phyloP scores from a whole-genome alignment of 2,113 vertebrate genomes.

The Poicephalus meyeri region DNA sequence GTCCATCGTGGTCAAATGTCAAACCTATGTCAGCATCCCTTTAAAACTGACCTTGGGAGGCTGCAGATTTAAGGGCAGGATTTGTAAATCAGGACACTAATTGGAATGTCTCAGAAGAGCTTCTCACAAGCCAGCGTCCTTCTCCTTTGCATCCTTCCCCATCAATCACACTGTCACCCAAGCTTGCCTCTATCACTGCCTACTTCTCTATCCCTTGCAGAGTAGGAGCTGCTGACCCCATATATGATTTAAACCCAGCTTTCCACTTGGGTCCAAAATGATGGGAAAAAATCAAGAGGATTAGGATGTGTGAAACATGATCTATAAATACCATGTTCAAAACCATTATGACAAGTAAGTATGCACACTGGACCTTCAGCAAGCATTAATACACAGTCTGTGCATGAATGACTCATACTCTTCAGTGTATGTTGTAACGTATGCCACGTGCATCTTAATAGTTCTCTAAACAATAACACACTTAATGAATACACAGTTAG shows the following conservation, averaged over 20 bases:
- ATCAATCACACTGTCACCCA: background rate
- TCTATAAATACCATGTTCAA: background rate
- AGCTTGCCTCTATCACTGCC: background rate
- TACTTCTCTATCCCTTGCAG: background rate
- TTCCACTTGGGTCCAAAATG: background rate
- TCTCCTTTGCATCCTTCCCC: background rate
- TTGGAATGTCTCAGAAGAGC: constrained; percentile 18
- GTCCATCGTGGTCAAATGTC: background rate
- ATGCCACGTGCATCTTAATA: background rate
- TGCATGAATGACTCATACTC: background rate
- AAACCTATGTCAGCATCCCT: background rate
- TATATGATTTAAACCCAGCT: background rate
- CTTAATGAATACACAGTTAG: background rate
- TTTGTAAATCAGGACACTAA: constrained; percentile 32
- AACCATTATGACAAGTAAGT: background rate
- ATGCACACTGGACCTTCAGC: background rate
- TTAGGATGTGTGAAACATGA: background rate
- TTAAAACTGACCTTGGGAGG: background rate
- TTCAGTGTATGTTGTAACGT: background rate
- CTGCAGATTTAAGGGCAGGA: constrained; percentile 3
- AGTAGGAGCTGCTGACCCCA: background rate
- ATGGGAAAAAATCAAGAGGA: background rate
- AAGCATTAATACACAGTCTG: background rate
- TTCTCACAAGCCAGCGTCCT: background rate
- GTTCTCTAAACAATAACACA: background rate